Conservation (phyloP, 2,888 invertebrate genomes). For the Gryllus longicercus region DNA sequence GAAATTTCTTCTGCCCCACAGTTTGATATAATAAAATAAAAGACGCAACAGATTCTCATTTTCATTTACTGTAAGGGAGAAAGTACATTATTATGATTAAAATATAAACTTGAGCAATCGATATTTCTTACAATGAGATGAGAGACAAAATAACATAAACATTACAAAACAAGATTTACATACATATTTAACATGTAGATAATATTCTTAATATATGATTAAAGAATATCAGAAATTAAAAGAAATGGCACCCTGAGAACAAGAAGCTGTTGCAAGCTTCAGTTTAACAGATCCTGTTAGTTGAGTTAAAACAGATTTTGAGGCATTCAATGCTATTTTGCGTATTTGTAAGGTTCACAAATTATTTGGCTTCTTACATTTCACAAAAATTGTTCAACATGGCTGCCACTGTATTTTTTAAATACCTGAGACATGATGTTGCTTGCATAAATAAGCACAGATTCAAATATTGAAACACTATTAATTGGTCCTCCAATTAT, state of each 20-base stretch:
- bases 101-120: constrained; percentile 36
- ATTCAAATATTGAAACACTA: too few species aligned
- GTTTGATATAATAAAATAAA: not conserved
- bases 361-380: constrained; percentile 18
- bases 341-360: not conserved
- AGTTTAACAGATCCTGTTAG: constrained; percentile 32
- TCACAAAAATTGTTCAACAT: not conserved
- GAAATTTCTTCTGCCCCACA: too few species aligned
- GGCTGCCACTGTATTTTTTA: too few species aligned
- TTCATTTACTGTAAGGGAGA: not conserved
- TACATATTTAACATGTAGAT: constrained; percentile 30
- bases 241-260: constrained; percentile 47
- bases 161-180: constrained; percentile 28
- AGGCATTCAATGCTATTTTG: constrained; percentile 24
- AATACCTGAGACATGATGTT: too few species aligned
- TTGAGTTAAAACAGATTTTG: constrained; percentile 27
- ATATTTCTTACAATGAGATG: constrained; percentile 34
- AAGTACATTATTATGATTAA: constrained; percentile 30
- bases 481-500: too few species aligned
- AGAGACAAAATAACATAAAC: constrained; percentile 24
- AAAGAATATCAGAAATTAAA: constrained; percentile 31
- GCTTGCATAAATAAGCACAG: too few species aligned
- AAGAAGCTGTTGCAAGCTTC: constrained; percentile 32
- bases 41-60: not conserved
- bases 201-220: constrained; percentile 20